Percentiles rank a stretch among this genome's conserved stretches.
phyloP scores from a whole-genome alignment of 2,888 invertebrate genomes.

The Gari tellinella region DNA sequence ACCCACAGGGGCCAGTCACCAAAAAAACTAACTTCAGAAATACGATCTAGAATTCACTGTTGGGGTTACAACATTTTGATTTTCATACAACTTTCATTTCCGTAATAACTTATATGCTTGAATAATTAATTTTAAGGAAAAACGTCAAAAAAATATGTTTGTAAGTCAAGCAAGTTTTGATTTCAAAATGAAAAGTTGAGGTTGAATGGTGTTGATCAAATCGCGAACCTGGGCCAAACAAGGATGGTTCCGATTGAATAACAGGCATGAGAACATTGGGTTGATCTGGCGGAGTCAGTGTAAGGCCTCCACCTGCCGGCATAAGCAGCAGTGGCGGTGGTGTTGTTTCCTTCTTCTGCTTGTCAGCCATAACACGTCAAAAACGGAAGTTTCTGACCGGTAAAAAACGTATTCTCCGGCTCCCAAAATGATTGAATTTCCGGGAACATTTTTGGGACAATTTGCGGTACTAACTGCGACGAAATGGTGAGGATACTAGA shows the following conservation, averaged over 20 bases:
- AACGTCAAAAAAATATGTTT: too few species aligned
- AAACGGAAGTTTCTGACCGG: slow-evolving; percentile 31
- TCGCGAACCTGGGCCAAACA: slow-evolving; percentile 78
- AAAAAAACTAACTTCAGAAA: too few species aligned
- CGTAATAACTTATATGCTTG: too few species aligned
- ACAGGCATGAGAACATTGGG: slow-evolving; percentile 80
- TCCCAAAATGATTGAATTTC: slow-evolving; percentile 11
- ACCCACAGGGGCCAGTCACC: too few species aligned
- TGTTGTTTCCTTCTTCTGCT: slow-evolving; percentile 77
- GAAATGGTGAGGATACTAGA: slow-evolving; percentile 28
- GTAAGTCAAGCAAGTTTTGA: too few species aligned
- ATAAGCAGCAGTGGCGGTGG: slow-evolving; percentile 81
- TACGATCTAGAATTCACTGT: too few species aligned
- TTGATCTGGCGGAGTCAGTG: slow-evolving; percentile 77
- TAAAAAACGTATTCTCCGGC: slow-evolving; percentile 1
- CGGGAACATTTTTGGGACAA: not conserved
- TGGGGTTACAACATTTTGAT: too few species aligned
- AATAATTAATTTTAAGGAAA: too few species aligned
- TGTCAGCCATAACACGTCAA: slow-evolving; percentile 80
- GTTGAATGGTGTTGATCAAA: too few species aligned
- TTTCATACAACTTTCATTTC: too few species aligned
- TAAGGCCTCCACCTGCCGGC: slow-evolving; percentile 81
- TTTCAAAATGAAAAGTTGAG: too few species aligned
- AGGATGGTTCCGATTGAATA: slow-evolving; percentile 77
- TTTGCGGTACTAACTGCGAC: slow-evolving; percentile 23